Conservation (phyloP, 30 jellyfish, hydroid and myxozoan species). For the Pelagia noctiluca region DNA sequence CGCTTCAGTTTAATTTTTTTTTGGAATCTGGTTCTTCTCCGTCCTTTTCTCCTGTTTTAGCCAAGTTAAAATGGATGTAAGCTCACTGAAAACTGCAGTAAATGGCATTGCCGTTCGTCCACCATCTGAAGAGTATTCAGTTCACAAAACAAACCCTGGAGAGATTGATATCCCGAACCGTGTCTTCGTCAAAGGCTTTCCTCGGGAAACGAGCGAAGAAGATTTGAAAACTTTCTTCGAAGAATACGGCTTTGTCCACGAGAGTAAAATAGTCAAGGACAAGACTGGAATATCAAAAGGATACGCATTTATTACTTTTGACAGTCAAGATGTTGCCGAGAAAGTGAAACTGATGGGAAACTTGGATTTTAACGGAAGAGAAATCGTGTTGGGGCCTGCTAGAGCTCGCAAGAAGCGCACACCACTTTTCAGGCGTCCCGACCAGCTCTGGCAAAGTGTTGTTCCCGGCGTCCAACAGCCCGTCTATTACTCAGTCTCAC, state of each 20-base stretch:
- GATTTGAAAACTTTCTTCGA: constrained; percentile 89
- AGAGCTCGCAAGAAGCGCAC: constrained; percentile 91
- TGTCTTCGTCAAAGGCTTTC: constrained; percentile 97
- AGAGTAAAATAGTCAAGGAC: constrained; percentile 91
- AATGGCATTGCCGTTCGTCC: constrained; percentile 35
- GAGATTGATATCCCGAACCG: constrained; percentile 99
- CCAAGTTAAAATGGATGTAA: constrained; percentile 47
- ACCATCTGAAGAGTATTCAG: constrained; percentile 57
- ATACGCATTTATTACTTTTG: constrained; percentile 94
- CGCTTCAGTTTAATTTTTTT: background rate
- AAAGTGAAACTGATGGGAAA: constrained; percentile 79
- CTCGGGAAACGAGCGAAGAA: constrained; percentile 95
- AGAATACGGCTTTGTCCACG: constrained; percentile 95
- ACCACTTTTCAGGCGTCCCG: constrained; percentile 79
- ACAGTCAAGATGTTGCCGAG: constrained; percentile 96
- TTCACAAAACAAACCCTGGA: constrained; percentile 87
- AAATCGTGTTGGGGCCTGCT: constrained; percentile 94
- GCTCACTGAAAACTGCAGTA: constrained; percentile 55
- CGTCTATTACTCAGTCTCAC: constrained; percentile 69
- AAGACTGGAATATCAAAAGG: constrained; percentile 90
- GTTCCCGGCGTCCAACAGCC: constrained; percentile 81
- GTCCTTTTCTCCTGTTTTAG: background rate
- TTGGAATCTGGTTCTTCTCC: background rate
- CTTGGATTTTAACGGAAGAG: constrained; percentile 83
- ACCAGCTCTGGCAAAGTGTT: constrained; percentile 73